Evolutionary conservation across 1,140 invertebrate genomes (phyloP), one percentile per base, ranked within the genome.

Genomic region (Carposina sasakii): DNA sequence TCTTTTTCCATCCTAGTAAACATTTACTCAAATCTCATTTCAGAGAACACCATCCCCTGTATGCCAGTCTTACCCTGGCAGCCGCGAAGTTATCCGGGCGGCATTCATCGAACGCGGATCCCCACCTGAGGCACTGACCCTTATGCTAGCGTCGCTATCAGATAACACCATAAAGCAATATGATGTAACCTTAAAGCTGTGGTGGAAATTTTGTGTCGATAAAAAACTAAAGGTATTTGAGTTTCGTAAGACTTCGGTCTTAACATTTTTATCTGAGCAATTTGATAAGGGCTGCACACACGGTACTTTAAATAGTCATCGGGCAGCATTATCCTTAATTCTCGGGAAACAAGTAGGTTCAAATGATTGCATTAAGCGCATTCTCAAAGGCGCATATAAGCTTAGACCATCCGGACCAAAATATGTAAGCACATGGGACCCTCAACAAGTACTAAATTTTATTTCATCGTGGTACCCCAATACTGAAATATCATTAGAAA

Each of bases 121-220:
- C n/a, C 43, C 57, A 13, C 20, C 39, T 23, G 2, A 36, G 10
- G 37, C 54, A 16, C 39, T 57, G 10, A 48, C 55, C 10, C 41
- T 61, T 8, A 12, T 47, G 8, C 22, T 59, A 47, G 39, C 50
- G 1, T 67, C 67, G 2, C 20, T 67, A 10, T 48, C 55, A 6
- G 31, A 60, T 20, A 53, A 59, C 16, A 63, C 59, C 1, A 22
- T 63, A 20, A 54, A 60, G 16, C 62, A 67, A 40, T 66, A 67
- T 31, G 40, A 57, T 16, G 30, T 28, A 1, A 47, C 55, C 15
- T 23, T 67, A 6, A 56, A 48, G 19, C 24, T 33, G 17, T 67
- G 62, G 65, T 68, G 64, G 58, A 8, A 31, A 0, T 70, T 70
- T 43, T 67, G 62, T 40, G 10, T 55, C 6, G 50, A 64, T 52